Evolutionary conservation across 2,797 vertebrate species (phyloP).

Genomic region (Pseudochromis fuscus): DNA sequence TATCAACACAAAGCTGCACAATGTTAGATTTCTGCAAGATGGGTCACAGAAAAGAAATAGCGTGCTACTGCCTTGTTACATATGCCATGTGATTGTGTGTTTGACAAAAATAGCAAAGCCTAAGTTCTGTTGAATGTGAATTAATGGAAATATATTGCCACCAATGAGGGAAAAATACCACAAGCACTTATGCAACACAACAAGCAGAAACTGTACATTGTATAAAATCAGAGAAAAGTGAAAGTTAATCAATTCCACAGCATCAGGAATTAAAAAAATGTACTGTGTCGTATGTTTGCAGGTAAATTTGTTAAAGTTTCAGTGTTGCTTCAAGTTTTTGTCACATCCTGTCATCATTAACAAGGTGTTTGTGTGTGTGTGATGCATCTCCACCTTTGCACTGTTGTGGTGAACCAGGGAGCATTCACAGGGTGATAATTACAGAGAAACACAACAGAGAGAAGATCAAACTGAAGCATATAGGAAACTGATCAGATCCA

Average conservation of each 20-base stretch:
- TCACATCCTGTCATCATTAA: conserved; percentile 15
- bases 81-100: background rate
- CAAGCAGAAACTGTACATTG: background rate
- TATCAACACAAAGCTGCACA: no score
- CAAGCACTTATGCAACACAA: background rate
- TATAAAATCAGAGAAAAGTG: background rate
- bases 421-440: conserved; percentile 50
- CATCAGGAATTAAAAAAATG: no score
- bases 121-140: no score
- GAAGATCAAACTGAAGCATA: conserved; percentile 1
- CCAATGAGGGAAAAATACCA: background rate
- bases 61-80: no score
- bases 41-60: no score
- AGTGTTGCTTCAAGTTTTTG: no score
- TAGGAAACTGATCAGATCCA: conserved; percentile 26
- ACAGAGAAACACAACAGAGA: conserved; percentile 48
- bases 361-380: conserved; percentile 1
- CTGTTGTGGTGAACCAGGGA: conserved; percentile 20
- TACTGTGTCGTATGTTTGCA: no score
- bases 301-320: no score
- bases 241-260: background rate
- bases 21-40: no score
- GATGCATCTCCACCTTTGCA: conserved; percentile 24
- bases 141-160: no score
- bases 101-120: background rate